Conservation (phyloP, 2,113 vertebrate genomes). For the Lepisosteus oculatus region DNA sequence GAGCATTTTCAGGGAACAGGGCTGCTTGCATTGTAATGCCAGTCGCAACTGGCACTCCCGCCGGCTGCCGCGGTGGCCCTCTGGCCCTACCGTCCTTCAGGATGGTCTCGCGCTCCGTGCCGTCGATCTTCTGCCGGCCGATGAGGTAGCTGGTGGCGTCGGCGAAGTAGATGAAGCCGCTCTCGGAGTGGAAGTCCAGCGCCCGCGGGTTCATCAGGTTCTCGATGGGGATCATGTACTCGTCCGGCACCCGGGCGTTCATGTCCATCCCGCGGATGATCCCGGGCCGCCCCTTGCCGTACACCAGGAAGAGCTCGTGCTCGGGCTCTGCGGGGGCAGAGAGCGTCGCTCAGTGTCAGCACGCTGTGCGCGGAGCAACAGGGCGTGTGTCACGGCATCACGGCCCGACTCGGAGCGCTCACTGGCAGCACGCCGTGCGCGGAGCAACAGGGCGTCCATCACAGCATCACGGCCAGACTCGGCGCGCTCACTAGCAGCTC, state of each 20-base stretch:
- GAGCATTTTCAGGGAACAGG: no score
- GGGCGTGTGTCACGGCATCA: no score
- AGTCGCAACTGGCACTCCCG: no score
- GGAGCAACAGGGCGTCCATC: no score
- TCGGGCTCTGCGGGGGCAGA: constrained; percentile 74
- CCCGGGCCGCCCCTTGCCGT: constrained; percentile 89
- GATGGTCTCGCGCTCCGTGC: constrained; percentile 86
- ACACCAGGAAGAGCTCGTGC: constrained; percentile 91
- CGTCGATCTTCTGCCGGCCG: constrained; percentile 92
- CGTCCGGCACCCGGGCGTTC: constrained; percentile 88
- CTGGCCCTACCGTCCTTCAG: constrained; percentile 80
- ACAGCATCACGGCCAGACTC: no score
- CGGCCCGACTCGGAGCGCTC: no score
- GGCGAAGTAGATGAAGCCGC: constrained; percentile 90
- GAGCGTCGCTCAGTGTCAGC: no score
- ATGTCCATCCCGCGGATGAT: constrained; percentile 96
- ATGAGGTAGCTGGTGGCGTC: constrained; percentile 96
- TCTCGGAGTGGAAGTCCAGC: constrained; percentile 88
- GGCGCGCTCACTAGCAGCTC: no score
- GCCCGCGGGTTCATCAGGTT: constrained; percentile 96
- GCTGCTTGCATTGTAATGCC: no score
- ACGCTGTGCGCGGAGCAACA: no score
- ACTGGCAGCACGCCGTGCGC: no score
- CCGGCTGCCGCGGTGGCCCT: no score
- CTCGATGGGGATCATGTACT: constrained; percentile 98